Percentiles rank a stretch among this genome's conserved stretches.
These are phyloP conservation scores for Abramis brama DNA, from an alignment of 2,113 vertebrate genomes.

Conservation along the genomic window DNA sequence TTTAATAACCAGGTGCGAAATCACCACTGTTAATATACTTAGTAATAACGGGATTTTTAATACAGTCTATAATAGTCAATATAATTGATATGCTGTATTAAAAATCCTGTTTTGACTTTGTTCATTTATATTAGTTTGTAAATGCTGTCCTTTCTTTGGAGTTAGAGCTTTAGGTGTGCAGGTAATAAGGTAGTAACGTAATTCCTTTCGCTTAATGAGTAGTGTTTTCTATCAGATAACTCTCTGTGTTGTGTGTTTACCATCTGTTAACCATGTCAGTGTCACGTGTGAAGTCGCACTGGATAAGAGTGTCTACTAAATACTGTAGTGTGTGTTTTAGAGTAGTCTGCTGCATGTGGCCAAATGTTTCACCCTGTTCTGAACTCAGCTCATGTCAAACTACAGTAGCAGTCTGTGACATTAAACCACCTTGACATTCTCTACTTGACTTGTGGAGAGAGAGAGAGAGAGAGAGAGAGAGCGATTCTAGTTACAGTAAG, in stretches of 20 bases:
- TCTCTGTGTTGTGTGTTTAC: background rate
- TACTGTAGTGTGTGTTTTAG: background rate
- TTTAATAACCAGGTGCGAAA: background rate
- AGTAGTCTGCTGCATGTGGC: background rate
- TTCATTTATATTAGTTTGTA: background rate
- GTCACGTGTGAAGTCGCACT: background rate
- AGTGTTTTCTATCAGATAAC: background rate
- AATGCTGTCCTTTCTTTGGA: background rate
- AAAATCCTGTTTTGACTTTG: background rate
- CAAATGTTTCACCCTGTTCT: background rate
- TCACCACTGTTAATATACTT: background rate
- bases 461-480: background rate
- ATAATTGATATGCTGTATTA: background rate
- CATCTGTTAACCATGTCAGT: background rate
- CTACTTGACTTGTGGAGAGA: slow-evolving; percentile 23
- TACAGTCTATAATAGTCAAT: no score
- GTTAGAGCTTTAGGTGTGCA: background rate
- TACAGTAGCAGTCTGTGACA: slow-evolving; percentile 30
- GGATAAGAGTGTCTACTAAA: background rate
- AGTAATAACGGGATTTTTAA: no score
- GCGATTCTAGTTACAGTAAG: background rate
- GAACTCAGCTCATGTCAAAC: slow-evolving; percentile 26
- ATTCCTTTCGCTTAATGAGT: background rate
- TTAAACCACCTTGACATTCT: slow-evolving; percentile 46
- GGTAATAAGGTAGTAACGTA: background rate